Evolutionary conservation across 2,888 invertebrate genomes (phyloP), one percentile per base, ranked within the genome.

Genomic region (Prenolepis imparis): DNA sequence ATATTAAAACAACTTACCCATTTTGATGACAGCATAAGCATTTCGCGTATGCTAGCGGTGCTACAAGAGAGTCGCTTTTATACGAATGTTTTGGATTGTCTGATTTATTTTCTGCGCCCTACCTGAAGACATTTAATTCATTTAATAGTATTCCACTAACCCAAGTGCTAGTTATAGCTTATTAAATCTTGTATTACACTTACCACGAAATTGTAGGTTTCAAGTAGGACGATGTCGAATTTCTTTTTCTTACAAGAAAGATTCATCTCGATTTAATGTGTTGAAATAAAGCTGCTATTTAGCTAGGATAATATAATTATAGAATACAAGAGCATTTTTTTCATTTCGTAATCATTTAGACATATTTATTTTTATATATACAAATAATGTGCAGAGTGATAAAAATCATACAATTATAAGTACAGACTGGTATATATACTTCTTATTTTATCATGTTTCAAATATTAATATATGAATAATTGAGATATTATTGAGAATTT

Each of bases 21-120:
- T 80, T 61, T 80, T 80, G 48, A 72, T 72, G 12, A 32, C 44
- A 44, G 72, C 72, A 80, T 80, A 80, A 80, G 59, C 78, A 80
- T 80, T 70, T 70, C 72, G 78, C 59, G 44, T 80, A 70, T 80
- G 78, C 59, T 44, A 21, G 12, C 59, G 9, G 21, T 32, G 5
- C 18, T 59, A 70, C 24, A 70, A 61, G 36, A 59, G 44, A 32
- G 32, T 59, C 2, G 59, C 78, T 80, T 80, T 70, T 80, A 80
- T 80, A 80, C 32, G 0, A 12, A 8, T 44, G 59, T 41, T 80
- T 78, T 61, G 44, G 12, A 36, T 80, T 61, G 59, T 59, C 32
- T 4, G 18, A 59, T 70, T 70, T 9, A 59, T 61, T 80, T 70
- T 59, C 5, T 80, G 12, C 8, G 18, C 32, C 0, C 24, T 70